These are phyloP conservation scores for Dermatophagoides farinae DNA, from an alignment of 1,140 invertebrate genomes.

Conservation along the genomic window DNA sequence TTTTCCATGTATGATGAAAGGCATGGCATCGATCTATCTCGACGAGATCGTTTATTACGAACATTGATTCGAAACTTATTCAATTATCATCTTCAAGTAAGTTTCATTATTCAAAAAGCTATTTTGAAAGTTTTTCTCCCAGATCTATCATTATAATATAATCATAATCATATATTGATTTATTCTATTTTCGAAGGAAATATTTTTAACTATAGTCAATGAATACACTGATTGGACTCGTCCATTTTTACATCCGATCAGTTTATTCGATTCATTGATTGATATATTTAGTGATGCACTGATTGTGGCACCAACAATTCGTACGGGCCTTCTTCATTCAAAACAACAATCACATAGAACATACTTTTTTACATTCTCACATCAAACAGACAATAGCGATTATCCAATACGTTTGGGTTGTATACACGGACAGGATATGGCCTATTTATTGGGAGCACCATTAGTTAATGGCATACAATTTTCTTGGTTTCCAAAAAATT, in stretches of 20 bases:
- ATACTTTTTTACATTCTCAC: slow-evolving; percentile 8
- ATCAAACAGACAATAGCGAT: slow-evolving; percentile 66
- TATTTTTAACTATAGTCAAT: slow-evolving; percentile 88
- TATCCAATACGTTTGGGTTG: slow-evolving; percentile 54
- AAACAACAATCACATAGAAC: background rate
- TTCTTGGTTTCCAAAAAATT: slow-evolving; percentile 63
- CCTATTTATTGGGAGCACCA: slow-evolving; percentile 75
- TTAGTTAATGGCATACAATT: slow-evolving; percentile 40
- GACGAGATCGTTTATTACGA: slow-evolving; percentile 69
- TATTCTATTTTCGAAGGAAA: slow-evolving; percentile 39
- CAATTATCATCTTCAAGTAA: slow-evolving; percentile 21
- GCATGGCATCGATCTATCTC: slow-evolving; percentile 71
- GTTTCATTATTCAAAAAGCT: slow-evolving; percentile 3
- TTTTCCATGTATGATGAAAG: slow-evolving; percentile 69
- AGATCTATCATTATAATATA: background rate
- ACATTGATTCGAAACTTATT: slow-evolving; percentile 55
- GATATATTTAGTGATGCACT: slow-evolving; percentile 81
- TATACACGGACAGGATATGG: slow-evolving; percentile 69
- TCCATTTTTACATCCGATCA: slow-evolving; percentile 72
- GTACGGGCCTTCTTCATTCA: slow-evolving; percentile 76
- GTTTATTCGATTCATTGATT: slow-evolving; percentile 74
- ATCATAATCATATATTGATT: background rate
- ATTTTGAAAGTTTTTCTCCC: slow-evolving; percentile 6
- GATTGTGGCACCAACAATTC: slow-evolving; percentile 70
- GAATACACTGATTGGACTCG: slow-evolving; percentile 94